Evolutionary conservation across 2,797 vertebrate species (phyloP).

Genomic region (Mareca strepera): DNA sequence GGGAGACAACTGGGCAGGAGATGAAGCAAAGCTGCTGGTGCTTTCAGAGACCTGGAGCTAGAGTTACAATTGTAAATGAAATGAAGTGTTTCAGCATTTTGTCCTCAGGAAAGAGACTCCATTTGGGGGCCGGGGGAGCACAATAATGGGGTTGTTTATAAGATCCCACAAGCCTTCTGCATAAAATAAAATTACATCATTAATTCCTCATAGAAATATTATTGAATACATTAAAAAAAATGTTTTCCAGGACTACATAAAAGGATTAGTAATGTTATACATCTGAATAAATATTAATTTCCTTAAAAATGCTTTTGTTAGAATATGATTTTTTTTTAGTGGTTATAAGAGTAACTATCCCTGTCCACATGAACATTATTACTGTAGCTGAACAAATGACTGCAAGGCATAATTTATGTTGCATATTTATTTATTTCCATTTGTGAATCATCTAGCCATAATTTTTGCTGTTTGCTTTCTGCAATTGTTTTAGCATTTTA

Average conservation of each 20-base stretch:
- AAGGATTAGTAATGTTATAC: not conserved
- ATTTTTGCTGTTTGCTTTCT: not conserved
- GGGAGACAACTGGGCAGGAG: not conserved
- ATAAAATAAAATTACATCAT: not conserved
- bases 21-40: not conserved
- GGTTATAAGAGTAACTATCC: not conserved
- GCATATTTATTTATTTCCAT: slow-evolving; percentile 4
- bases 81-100: not conserved
- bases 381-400: not conserved
- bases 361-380: not conserved
- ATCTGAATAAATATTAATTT: not conserved
- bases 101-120: not conserved
- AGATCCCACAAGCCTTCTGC: not conserved
- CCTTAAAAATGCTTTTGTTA: not conserved
- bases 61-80: not conserved
- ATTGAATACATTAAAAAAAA: not conserved
- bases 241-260: not conserved
- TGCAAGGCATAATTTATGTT: slow-evolving; percentile 28
- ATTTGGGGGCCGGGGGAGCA: fast-evolving
- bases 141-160: not conserved
- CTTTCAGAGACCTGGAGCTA: not conserved
- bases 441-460: not conserved
- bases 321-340: not conserved
- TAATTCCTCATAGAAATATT: not conserved
- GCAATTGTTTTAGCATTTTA: not conserved